These are phyloP conservation scores for Sitophilus oryzae DNA, from an alignment of 1,140 invertebrate genomes.

Conservation along the genomic window DNA sequence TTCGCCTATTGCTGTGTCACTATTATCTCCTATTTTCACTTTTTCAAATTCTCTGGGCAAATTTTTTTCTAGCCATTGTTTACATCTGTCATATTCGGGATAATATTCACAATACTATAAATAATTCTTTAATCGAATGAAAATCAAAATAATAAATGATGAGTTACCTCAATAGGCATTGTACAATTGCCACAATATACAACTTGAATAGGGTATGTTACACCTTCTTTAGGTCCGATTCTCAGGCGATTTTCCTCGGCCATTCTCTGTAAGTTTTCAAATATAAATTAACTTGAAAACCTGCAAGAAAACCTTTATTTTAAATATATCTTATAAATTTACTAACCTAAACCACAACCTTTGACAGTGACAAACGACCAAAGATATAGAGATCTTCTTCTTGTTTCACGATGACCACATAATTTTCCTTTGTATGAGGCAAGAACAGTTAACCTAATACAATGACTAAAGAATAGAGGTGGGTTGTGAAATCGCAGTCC, in stretches of 20 bases:
- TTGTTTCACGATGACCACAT: too few species aligned
- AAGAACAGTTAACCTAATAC: too few species aligned
- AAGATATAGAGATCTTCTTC: too few species aligned
- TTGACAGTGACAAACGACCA: too few species aligned
- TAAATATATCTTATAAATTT: too few species aligned
- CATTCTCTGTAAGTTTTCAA: too few species aligned
- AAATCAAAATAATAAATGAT: neutral
- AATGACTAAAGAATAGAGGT: too few species aligned
- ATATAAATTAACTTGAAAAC: too few species aligned
- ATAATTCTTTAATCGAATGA: constrained; percentile 9
- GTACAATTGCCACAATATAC: constrained; percentile 92
- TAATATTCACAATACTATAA: constrained; percentile 92
- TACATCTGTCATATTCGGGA: constrained; percentile 95
- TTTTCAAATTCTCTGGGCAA: constrained; percentile 90
- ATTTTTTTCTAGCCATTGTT: constrained; percentile 92
- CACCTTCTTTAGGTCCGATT: constrained; percentile 49
- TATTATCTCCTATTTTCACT: constrained; percentile 69
- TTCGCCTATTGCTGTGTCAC: constrained; percentile 65
- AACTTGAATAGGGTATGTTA: constrained; percentile 80
- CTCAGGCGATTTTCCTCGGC: constrained; percentile 32
- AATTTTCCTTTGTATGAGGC: too few species aligned
- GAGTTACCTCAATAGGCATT: constrained; percentile 79
- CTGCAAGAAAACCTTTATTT: too few species aligned
- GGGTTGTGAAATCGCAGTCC: too few species aligned
- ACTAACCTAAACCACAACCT: too few species aligned